Base-by-base conservation (phyloP, 2,888 invertebrate species). In the Pandemis corylana region DNA sequence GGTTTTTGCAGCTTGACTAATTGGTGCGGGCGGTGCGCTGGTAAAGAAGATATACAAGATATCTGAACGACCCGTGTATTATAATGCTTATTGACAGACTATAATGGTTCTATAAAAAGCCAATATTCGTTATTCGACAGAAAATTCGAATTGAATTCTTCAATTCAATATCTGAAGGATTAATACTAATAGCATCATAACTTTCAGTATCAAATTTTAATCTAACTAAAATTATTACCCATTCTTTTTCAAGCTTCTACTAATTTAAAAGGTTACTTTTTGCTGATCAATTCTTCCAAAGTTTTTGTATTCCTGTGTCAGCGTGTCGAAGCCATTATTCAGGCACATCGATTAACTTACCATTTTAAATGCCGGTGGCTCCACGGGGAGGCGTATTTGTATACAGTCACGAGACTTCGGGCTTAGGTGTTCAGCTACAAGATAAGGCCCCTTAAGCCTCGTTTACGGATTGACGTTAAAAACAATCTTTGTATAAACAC, bases 401-500 rank as follows among this genome's bases (percentile, higher is more conserved):
- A 3, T 53, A 67, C 6, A 41, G 41, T 12, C 49, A 2, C 12
- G 41, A 15, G 42, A 0, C 42, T 15, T 3, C 36, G 67, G 67
- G 36, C 51, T 41, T 53, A 53, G 4, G 7, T 15, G 41, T 15
- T 53, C 15, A 41, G 51, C 41, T 67, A 41, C 36, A 12, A 66
- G 51, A 67, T 67, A 28, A 67, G 41, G 9, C 53, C 5, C 13
- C 36, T 67, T 67, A 51, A 67, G 53, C 41, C 53, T 53, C 67
- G 41, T 67, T 63, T 42, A 67, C n/a, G 41, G 67, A 53, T 53
- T 67, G n/a, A 67, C 67, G 15, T 66, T 3, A 9, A 53, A n/a
- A 51, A n/a, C n/a, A 15, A 15, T 53, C n/a, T 13, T 28, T 15
- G 20, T 49, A 49, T 49, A 49, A 1, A 65, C 13, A 46, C 65